Conservation (phyloP, 2,113 vertebrate genomes). For the Zeus faber region DNA sequence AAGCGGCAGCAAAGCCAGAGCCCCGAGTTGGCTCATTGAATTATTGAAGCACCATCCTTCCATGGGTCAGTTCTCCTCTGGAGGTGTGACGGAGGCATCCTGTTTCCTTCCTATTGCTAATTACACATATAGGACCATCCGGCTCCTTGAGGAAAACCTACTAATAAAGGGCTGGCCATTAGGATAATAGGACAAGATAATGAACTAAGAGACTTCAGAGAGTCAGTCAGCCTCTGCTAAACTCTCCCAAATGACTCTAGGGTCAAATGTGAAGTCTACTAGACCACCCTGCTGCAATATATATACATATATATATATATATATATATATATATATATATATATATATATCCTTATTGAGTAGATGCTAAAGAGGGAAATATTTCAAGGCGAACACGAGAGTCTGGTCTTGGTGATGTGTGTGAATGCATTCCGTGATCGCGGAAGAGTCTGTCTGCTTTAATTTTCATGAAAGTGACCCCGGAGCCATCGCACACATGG, state of each 20-base stretch:
- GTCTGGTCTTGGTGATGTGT: too few relatives aligned
- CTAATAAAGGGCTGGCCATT: constrained; percentile 52
- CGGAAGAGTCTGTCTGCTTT: too few relatives aligned
- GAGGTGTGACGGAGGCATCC: constrained; percentile 40
- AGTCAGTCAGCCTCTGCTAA: constrained; percentile 25
- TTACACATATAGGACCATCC: constrained; percentile 38
- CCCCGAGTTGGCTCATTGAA: constrained; percentile 29
- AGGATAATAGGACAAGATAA: constrained; percentile 37
- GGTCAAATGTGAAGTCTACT: too few relatives aligned
- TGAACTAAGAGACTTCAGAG: constrained; percentile 20
- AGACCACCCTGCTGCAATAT: too few relatives aligned
- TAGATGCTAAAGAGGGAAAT: too few relatives aligned
- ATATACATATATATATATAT: too few relatives aligned
- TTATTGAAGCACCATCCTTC: constrained; percentile 54
- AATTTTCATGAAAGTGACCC: too few relatives aligned
- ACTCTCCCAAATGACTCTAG: constrained; percentile 26
- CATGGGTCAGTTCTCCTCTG: constrained; percentile 27
- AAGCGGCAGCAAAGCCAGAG: not conserved
- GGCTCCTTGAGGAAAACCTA: constrained; percentile 22
- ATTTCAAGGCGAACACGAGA: too few relatives aligned
- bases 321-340: too few relatives aligned
- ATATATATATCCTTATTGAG: too few relatives aligned
- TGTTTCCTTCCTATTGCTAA: constrained; percentile 58
- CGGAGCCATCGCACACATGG: too few relatives aligned
- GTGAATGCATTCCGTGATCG: too few relatives aligned